Evolutionary conservation across 2,797 vertebrate genomes (phyloP).

Genomic region (Sphaeramia orbicularis): DNA sequence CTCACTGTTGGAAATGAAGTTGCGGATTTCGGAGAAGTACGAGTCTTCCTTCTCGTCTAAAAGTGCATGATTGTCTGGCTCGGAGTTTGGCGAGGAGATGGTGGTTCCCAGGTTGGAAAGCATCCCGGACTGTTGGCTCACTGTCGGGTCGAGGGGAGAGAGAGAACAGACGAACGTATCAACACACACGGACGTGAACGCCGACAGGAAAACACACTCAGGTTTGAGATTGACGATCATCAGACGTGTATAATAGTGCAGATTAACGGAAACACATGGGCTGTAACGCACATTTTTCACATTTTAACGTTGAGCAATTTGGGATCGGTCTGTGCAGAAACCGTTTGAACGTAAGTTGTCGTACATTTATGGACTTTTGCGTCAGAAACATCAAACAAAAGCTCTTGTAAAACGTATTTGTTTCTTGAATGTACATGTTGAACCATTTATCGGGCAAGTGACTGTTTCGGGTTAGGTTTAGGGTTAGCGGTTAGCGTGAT

Average conservation of each 20-base stretch:
- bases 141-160: conserved; percentile 60
- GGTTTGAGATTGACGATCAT: conserved; percentile 60
- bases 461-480: too few relatives aligned
- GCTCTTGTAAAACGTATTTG: too few relatives aligned
- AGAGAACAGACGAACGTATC: conserved; percentile 49
- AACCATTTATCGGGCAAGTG: too few relatives aligned
- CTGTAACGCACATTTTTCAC: conserved; percentile 20
- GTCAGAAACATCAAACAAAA: neutral
- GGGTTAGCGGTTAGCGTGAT: too few relatives aligned
- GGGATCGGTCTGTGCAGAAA: conserved; percentile 6
- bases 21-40: conserved; percentile 99
- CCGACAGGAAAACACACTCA: conserved; percentile 17
- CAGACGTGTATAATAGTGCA: conserved; percentile 24
- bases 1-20: conserved; percentile 99
- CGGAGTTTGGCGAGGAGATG: conserved; percentile 96
- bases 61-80: conserved; percentile 99
- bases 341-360: neutral
- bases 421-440: too few relatives aligned
- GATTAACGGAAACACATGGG: conserved; percentile 11
- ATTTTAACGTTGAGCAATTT: conserved; percentile 3
- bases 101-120: conserved; percentile 96
- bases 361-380: conserved; percentile 5
- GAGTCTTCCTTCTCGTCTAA: conserved; percentile 99
- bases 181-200: conserved; percentile 34
- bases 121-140: conserved; percentile 96